A percentile compares a stretch with the other conserved stretches of the same genome.
phyloP scores from a whole-genome alignment of 1,140 invertebrate genomes.

The Tachypleus tridentatus region DNA sequence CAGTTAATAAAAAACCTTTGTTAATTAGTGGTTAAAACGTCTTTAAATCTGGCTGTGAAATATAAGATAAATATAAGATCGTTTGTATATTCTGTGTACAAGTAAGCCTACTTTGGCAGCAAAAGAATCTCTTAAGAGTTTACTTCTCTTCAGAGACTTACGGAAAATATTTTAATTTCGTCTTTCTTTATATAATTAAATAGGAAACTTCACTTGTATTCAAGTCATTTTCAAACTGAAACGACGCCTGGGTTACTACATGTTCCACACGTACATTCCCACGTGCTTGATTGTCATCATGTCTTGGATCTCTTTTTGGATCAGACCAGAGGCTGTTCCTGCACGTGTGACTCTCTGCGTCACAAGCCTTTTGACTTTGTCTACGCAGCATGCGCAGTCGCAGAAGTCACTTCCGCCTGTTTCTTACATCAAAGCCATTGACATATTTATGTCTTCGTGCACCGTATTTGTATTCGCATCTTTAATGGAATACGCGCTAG shows the following conservation, averaged over 20 bases:
- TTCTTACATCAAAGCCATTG: constrained; percentile 59
- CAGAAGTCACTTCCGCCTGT: constrained; percentile 72
- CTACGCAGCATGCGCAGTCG: constrained; percentile 45
- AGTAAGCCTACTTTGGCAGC: no score
- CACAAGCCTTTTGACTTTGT: constrained; percentile 57
- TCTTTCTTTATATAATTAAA: neutral
- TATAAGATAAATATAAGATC: no score
- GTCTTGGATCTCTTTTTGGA: constrained; percentile 35
- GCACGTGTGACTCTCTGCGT: constrained; percentile 32
- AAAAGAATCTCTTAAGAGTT: no score
- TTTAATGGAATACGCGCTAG: constrained; percentile 79
- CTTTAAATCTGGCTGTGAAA: no score
- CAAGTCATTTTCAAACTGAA: constrained; percentile 75
- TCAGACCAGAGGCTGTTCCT: constrained; percentile 36
- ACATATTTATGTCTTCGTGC: constrained; percentile 25
- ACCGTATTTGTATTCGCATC: constrained; percentile 72
- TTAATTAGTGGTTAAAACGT: no score
- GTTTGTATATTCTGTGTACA: no score
- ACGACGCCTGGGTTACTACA: constrained; percentile 66
- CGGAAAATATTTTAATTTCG: neutral
- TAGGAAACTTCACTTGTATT: constrained; percentile 76
- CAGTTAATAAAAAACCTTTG: no score
- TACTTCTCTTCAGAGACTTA: no score
- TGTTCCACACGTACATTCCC: constrained; percentile 76
- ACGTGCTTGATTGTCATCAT: constrained; percentile 34